A percentile compares a stretch with the other conserved stretches of the same genome.
These are phyloP conservation scores for Enteromius trimaculatus DNA, from an alignment of 2,797 vertebrate genomes.

Conservation along the genomic window DNA sequence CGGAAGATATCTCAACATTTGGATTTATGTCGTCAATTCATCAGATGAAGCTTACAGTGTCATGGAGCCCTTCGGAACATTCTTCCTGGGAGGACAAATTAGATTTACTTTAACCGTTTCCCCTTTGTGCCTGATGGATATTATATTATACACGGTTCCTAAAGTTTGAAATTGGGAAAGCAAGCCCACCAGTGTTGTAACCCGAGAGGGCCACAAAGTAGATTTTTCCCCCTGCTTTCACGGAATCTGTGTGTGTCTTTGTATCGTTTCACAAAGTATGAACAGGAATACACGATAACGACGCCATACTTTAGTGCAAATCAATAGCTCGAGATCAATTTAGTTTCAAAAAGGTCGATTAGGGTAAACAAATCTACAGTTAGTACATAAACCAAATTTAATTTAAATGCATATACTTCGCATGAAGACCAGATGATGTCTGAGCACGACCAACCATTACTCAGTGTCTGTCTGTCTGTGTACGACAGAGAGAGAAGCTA, in stretches of 20 bases:
- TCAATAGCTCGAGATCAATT: not conserved
- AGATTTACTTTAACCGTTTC: conserved; percentile 68
- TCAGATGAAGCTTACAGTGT: conserved; percentile 56
- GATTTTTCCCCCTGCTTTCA: conserved; percentile 4
- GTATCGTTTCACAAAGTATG: conserved; percentile 8
- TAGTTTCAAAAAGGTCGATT: conserved; percentile 19
- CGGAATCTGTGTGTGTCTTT: conserved; percentile 21
- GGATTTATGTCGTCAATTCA: conserved; percentile 37
- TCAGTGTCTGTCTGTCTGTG: not conserved
- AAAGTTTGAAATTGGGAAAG: conserved; percentile 59
- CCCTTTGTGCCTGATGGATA: conserved; percentile 64
- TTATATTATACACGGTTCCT: conserved; percentile 63
- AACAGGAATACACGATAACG: conserved; percentile 1
- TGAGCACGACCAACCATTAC: conserved; percentile 3
- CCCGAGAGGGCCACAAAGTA: conserved; percentile 46
- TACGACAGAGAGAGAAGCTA: not conserved
- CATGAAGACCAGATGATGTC: conserved; percentile 28
- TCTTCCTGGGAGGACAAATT: conserved; percentile 69
- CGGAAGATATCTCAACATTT: not conserved
- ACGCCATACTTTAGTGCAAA: not conserved
- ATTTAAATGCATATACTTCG: conserved; percentile 7
- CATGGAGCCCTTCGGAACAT: conserved; percentile 58
- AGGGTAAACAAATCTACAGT: conserved; percentile 25
- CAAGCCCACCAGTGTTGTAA: conserved; percentile 62
- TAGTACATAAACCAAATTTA: conserved; percentile 22